phyloP scores from a whole-genome alignment of 2,113 vertebrate species.

The Thomomys bottae region DNA sequence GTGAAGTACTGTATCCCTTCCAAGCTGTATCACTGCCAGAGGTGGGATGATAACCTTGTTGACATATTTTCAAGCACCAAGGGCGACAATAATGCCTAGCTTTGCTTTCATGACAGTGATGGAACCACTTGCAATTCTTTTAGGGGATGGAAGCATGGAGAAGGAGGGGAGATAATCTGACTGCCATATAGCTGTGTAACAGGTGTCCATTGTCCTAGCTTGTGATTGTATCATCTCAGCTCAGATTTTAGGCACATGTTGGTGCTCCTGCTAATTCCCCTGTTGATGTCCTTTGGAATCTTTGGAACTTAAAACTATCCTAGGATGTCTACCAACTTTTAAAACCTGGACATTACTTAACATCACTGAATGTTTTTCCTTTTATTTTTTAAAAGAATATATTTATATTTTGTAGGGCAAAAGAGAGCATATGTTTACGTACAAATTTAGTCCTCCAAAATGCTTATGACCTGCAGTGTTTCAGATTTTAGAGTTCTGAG shows the following conservation, averaged over 20 bases:
- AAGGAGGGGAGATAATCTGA: not conserved
- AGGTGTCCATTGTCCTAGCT: not conserved
- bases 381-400: not conserved
- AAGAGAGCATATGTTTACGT: not conserved
- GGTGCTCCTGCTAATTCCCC: not conserved
- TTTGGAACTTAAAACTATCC: not conserved
- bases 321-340: not conserved
- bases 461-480: not conserved
- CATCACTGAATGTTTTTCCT: not conserved
- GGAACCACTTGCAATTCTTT: too few relatives aligned
- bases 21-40: not conserved
- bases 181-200: too few relatives aligned
- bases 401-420: not conserved
- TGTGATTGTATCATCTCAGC: too few relatives aligned
- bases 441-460: not conserved
- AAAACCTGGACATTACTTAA: not conserved
- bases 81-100: not conserved
- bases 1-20: not conserved
- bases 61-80: not conserved
- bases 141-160: not conserved
- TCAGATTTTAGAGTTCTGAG: not conserved
- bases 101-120: not conserved
- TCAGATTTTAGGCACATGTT: not conserved
- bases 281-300: not conserved
- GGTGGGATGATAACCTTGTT: not conserved